Evolutionary conservation across 1,140 invertebrate species (phyloP).

Genomic region (Berghia stephanieae): DNA sequence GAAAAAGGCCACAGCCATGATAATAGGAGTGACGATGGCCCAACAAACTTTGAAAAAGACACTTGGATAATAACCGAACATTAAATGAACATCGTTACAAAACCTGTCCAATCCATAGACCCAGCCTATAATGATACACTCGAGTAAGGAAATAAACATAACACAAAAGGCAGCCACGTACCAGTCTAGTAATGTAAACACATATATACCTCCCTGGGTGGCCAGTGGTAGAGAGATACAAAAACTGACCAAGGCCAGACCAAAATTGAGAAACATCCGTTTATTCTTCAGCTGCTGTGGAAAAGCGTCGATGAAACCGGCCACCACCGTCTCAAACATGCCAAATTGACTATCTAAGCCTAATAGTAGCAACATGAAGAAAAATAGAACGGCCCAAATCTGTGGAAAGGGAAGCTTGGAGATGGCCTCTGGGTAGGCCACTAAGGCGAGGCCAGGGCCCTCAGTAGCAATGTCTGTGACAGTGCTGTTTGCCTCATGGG

Average conservation of each 20-base stretch:
- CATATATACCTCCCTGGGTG: slow-evolving; percentile 77
- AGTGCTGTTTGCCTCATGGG: slow-evolving; percentile 75
- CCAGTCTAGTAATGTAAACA: slow-evolving; percentile 85
- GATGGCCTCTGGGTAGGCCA: slow-evolving; percentile 86
- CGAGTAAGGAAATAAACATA: slow-evolving; percentile 72
- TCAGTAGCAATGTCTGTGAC: slow-evolving; percentile 87
- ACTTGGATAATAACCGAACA: slow-evolving; percentile 49
- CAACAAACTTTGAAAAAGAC: slow-evolving; percentile 78
- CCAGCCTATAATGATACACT: slow-evolving; percentile 78
- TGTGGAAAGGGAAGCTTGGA: slow-evolving; percentile 80
- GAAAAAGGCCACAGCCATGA: slow-evolving; percentile 77
- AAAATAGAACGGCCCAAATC: slow-evolving; percentile 85
- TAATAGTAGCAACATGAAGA: slow-evolving; percentile 90
- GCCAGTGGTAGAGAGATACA: slow-evolving; percentile 49
- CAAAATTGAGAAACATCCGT: slow-evolving; percentile 41
- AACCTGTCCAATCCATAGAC: slow-evolving; percentile 70
- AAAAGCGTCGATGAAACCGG: slow-evolving; percentile 78
- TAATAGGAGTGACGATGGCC: slow-evolving; percentile 79
- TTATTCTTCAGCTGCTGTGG: slow-evolving; percentile 64
- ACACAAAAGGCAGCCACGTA: slow-evolving; percentile 86
- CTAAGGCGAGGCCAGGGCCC: slow-evolving; percentile 84
- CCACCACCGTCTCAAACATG: slow-evolving; percentile 79
- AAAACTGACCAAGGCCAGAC: slow-evolving; percentile 43
- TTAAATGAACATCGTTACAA: slow-evolving; percentile 52
- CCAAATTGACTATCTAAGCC: slow-evolving; percentile 91